Percentiles rank a stretch among this genome's conserved stretches.
phyloP scores from a whole-genome alignment of 2,888 invertebrate species.

The Amblyjoppa proteus region DNA sequence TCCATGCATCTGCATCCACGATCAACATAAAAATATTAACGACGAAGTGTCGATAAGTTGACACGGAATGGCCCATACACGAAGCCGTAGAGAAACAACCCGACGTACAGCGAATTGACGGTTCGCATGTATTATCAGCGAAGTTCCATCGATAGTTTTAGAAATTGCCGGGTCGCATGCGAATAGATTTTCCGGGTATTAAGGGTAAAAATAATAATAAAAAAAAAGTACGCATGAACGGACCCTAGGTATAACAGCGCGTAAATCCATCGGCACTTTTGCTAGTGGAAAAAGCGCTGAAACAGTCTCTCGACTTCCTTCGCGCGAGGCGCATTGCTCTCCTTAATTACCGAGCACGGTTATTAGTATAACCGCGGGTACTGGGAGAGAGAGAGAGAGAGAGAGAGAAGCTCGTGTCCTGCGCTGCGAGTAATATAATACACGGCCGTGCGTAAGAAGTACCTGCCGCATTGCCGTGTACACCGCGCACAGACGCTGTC shows the following conservation, averaged over 20 bases:
- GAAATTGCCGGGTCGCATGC: conserved; percentile 71
- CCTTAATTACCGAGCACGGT: conserved; percentile 75
- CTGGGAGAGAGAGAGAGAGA: not conserved
- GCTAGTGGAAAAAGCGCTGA: conserved; percentile 26
- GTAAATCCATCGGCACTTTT: conserved; percentile 19
- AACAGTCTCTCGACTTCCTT: conserved; percentile 65
- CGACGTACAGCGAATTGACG: not conserved
- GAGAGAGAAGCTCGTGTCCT: conserved; percentile 18
- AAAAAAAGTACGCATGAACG: conserved; percentile 58
- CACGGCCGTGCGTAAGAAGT: conserved; percentile 26
- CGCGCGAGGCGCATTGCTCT: conserved; percentile 66
- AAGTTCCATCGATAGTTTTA: conserved; percentile 74
- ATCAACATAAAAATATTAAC: not conserved
- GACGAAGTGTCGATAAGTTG: not conserved
- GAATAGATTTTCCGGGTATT: conserved; percentile 35
- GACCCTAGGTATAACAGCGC: conserved; percentile 9
- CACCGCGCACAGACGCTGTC: conserved; percentile 57
- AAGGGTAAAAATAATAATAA: conserved; percentile 32
- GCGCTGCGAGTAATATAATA: conserved; percentile 17
- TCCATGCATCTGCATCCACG: not conserved
- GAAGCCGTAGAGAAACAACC: not conserved
- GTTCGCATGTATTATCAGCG: conserved; percentile 65
- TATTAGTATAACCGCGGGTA: conserved; percentile 69
- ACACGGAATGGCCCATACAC: conserved; percentile 12
- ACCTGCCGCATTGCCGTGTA: conserved; percentile 21